Evolutionary conservation across 2,888 invertebrate species (phyloP), one percentile per base, ranked within the genome.

Genomic region (Habroteleia sp.): DNA sequence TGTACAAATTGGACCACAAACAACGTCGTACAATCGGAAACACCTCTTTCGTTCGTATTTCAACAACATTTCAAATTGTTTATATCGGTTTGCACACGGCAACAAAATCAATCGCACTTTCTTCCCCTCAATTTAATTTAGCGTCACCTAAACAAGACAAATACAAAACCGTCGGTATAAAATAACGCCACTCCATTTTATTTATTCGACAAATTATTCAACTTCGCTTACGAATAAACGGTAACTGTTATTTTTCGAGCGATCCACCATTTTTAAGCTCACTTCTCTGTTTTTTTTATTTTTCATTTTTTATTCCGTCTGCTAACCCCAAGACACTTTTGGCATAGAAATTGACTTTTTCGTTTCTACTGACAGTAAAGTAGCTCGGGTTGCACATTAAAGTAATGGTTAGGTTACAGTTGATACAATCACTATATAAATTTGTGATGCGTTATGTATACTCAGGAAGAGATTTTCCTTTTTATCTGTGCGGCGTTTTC

Each of bases 61-160:
- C 29, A 48, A 62, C 62, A 48, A 48, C 48, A 48, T 48, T 48
- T 27, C 62, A 39, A 41, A 62, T 62, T 62, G 62, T 62, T 62
- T 62, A 62, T 62, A 62, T 39, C 62, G 62, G 39, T 14, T 39
- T 39, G 37, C 29, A 48, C 13, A 17, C 48, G 41, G 2, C 13
- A 50, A 41, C 62, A 31, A 62, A 62, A 62, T 62, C 62, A 62
- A 50, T 50, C 31, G 48, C 46, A 60, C 35, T 60, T 60, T 60
- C 60, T 60, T 60, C 46, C 60, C 39, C 17, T 5, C 60, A 27
- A 60, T 60, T 60, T 25, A 39, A 60, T 60, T 60, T 46, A 48
- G 27, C 27, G 48, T 39, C 27, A 62, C 37, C 48, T 46, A 46
- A 62, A 44, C 48, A 39, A 62, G 60, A 62, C 39, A 56, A 42